Conservation (phyloP, 2,888 invertebrate species). For the Machimus rusticus region DNA sequence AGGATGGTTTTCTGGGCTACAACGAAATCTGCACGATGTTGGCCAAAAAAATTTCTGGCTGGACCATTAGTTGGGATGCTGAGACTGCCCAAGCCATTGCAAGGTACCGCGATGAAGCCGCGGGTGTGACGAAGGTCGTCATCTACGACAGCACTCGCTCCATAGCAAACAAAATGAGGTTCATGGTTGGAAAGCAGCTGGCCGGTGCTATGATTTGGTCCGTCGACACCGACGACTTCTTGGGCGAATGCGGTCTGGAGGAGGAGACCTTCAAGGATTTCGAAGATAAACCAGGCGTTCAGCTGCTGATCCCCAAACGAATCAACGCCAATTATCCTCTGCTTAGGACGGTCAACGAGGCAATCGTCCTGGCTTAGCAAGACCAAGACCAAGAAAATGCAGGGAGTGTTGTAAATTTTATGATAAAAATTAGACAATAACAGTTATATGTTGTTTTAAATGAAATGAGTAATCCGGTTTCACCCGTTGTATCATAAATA, state of each 20-base stretch:
- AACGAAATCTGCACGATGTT: conserved; percentile 80
- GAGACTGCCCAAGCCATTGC: conserved; percentile 63
- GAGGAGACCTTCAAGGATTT: conserved; percentile 66
- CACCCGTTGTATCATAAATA: too few species aligned
- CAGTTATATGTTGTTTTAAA: too few species aligned
- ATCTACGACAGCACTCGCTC: conserved; percentile 80
- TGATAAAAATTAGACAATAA: too few species aligned
- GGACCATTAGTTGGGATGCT: conserved; percentile 77
- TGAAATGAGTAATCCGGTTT: too few species aligned
- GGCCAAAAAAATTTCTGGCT: conserved; percentile 68
- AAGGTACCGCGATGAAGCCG: conserved; percentile 69
- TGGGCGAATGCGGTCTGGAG: conserved; percentile 70
- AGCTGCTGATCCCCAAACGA: conserved; percentile 54
- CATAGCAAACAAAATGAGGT: conserved; percentile 76
- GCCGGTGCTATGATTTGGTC: conserved; percentile 91
- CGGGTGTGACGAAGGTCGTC: conserved; percentile 71
- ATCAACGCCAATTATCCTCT: conserved; percentile 70
- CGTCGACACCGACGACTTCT: conserved; percentile 87
- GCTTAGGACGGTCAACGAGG: conserved; percentile 76
- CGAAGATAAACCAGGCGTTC: conserved; percentile 50
- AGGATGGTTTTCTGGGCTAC: conserved; percentile 86
- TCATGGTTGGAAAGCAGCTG: conserved; percentile 70
- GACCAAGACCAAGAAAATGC: conserved; percentile 66
- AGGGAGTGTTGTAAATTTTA: too few species aligned
- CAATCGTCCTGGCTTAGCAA: conserved; percentile 66